phyloP scores from a whole-genome alignment of 2,797 vertebrate species.

The Toxotes lorentzi region DNA sequence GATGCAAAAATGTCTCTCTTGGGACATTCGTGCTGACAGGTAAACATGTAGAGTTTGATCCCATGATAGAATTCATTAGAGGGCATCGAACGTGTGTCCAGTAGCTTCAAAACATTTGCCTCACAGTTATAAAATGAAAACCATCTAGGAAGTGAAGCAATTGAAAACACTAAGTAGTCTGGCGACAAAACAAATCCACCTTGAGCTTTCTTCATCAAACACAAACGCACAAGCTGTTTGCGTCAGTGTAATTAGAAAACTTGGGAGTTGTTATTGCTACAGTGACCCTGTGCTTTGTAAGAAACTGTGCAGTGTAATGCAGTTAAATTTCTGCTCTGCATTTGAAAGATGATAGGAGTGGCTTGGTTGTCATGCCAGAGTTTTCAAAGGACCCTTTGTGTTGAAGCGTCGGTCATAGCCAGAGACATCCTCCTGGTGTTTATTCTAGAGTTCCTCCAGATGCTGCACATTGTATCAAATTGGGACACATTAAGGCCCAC shows the following conservation, averaged over 20 bases:
- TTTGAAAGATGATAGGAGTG: constrained; percentile 81
- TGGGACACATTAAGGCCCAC: constrained; percentile 71
- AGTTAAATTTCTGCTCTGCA: constrained; percentile 73
- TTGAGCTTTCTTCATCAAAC: constrained; percentile 23
- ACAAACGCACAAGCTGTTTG: constrained; percentile 42
- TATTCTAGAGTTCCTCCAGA: constrained; percentile 83
- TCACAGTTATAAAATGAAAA: constrained; percentile 36
- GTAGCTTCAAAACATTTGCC: constrained; percentile 50
- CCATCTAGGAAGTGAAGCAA: constrained; percentile 25
- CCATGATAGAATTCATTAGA: constrained; percentile 64
- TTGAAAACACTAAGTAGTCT: constrained; percentile 49
- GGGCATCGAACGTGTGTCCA: constrained; percentile 42
- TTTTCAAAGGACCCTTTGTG: constrained; percentile 84
- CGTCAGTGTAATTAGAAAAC: constrained; percentile 47
- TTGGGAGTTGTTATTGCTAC: constrained; percentile 64
- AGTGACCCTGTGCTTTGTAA: constrained; percentile 54
- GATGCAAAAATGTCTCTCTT: constrained; percentile 72
- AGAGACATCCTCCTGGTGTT: constrained; percentile 83
- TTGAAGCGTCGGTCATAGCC: constrained; percentile 72
- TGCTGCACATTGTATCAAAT: constrained; percentile 83
- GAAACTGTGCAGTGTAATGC: constrained; percentile 68
- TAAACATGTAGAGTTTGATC: constrained; percentile 54
- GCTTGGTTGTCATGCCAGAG: constrained; percentile 77
- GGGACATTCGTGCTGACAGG: constrained; percentile 56
- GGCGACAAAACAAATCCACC: constrained; percentile 45